Base-by-base conservation (phyloP, 2,113 vertebrate species). In the Hassar affinis region DNA sequence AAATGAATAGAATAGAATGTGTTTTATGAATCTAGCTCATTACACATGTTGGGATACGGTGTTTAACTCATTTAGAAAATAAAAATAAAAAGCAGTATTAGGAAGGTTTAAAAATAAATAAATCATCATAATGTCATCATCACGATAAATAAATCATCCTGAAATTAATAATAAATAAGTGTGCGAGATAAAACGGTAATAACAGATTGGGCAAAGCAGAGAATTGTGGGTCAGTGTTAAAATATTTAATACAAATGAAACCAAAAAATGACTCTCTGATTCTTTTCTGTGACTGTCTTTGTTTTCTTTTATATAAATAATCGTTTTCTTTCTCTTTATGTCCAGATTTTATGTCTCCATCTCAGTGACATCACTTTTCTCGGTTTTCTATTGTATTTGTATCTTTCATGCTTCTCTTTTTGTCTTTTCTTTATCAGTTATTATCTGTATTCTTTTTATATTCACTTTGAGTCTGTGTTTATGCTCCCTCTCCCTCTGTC, bases 401-500 rank as follows among this genome's bases (percentile, higher is more conserved):
- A 20, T 15, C 9, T 57, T 11, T 10, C 14, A 17, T 59, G 20
- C 11, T 56, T 57, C 33, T 15, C 20, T 25, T 57, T 38, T 38
- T 57, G 17, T 22, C 30, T 72, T 83, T 88, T 49, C 14, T n/a
- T 42, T 35, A 14, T 25, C 52, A 35, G 18, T 57, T 38, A 20
- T 57, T 38, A 20, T 57, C 4, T 5, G 7, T 45, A 27, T 4
- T n/a, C 11, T 17, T 15, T 27, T 45, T 42, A 20, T 35, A 22
- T 20, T 7, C 7, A 6, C 27, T 20, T 54, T 35, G 18, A 0
- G 11, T 54, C 17, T 12, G 25, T 14, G 33, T n/a, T 12, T 15
- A 45, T n/a, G 38, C 80, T 20, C 56, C 35, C 66, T 80, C 71
- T 30, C 75, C 74, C 20, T 69, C 80, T 76, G 49, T 42, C 72